Conservation (phyloP, 2,888 invertebrate genomes). For the Meteorus colon region DNA sequence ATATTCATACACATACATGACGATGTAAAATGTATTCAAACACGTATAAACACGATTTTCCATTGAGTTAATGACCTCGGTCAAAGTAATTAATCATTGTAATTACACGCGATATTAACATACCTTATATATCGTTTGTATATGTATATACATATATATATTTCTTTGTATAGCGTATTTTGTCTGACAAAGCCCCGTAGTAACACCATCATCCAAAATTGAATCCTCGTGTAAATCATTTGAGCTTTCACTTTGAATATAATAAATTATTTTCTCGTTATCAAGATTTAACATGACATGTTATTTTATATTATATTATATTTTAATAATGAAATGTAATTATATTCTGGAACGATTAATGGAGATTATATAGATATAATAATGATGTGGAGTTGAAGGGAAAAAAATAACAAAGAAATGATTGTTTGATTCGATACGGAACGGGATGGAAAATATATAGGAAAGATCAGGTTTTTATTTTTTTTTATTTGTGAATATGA, state of each 20-base stretch:
- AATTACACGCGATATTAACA: constrained; percentile 54
- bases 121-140: constrained; percentile 37
- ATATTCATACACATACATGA: background rate
- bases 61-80: constrained; percentile 51
- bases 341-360: constrained; percentile 23
- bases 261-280: constrained; percentile 39
- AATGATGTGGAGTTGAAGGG: background rate
- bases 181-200: constrained; percentile 44
- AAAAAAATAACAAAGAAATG: constrained; percentile 20
- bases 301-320: constrained; percentile 29
- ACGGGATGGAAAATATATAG: constrained; percentile 25
- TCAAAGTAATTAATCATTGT: constrained; percentile 52
- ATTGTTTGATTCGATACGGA: constrained; percentile 13
- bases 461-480: constrained; percentile 36
- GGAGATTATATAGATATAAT: background rate
- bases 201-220: constrained; percentile 46
- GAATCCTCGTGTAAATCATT: constrained; percentile 46
- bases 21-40: background rate
- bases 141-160: background rate
- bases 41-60: constrained; percentile 24
- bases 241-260: constrained; percentile 38
- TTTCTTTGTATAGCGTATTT: background rate
- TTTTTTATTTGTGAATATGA: constrained; percentile 7
- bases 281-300: constrained; percentile 39
- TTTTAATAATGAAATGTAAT: constrained; percentile 32